Base-by-base conservation (phyloP, 2,113 vertebrate genomes). In the Empidonax alnorum region DNA sequence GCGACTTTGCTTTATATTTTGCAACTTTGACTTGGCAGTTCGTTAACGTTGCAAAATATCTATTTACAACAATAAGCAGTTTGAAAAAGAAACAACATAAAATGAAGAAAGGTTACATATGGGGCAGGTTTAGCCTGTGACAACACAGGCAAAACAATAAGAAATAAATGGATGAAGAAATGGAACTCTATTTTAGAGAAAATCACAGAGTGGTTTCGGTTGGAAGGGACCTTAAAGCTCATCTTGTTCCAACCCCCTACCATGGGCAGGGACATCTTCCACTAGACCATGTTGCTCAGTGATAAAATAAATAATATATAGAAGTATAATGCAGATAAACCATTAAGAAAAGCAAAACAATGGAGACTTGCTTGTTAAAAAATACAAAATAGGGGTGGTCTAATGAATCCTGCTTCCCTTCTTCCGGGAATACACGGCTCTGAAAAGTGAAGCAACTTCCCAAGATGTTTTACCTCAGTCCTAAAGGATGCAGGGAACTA, bases 1-100 rank as follows among this genome's bases (percentile, higher is more conserved):
- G 24, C 12, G 67, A 63, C 74, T 53, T 66, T 67, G 25, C 41
- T 33, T 58, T 49, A 41, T 41, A 63, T 93, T 95, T 91, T 92
- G 87, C 80, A 92, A 73, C 24, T 85, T 31, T 56, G 42, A 47
- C 59, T 84, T 94, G 91, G 94, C 73, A 87, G 52, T 41, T 80
- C 39, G 33, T 68, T 66, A 23, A 30, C 30, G 35, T 74, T 92
- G 79, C 24, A 49, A n/a, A 83, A 91, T 23, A 33, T 23, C 73
- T 62, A 41, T 39, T 73, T 59, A 76, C 19, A 76, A 46, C 12
- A 39, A 25, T 59, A 62, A 83, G 47, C 53, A 47, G 79, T 67
- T 85, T 5, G 9, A 39, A 42, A 59, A 84, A 47, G 16, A 35
- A 25, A 0, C 30, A 61, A 4, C 13, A 62, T 18, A n/a, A 63